Evolutionary conservation across 2,888 invertebrate genomes (phyloP).

Genomic region (Taenaris catops): DNA sequence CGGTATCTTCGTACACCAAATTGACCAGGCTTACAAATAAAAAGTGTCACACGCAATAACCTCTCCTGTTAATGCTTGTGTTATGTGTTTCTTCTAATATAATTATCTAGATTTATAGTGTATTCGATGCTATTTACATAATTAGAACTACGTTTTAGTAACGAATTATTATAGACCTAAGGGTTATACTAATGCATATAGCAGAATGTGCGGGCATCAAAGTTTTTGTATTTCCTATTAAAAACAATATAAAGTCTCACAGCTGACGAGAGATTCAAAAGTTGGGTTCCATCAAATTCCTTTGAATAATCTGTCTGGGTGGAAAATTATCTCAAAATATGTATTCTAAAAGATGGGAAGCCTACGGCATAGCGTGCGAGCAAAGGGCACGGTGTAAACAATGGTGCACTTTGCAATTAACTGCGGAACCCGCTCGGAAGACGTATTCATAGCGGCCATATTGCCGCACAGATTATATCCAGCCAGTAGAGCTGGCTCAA

Average conservation of each 20-base stretch:
- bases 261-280: conserved; percentile 22
- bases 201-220: no score
- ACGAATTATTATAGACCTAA: no score
- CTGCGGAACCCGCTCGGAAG: conserved; percentile 38
- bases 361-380: conserved; percentile 25
- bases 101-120: no score
- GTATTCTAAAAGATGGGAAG: conserved; percentile 26
- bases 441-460: conserved; percentile 21
- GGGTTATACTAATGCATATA: no score
- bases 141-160: no score
- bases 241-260: conserved; percentile 19
- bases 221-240: conserved; percentile 15
- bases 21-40: no score
- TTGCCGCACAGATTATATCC: conserved; percentile 17
- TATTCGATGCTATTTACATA: no score
- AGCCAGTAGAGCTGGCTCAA: conserved; percentile 13
- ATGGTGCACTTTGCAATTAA: conserved; percentile 65
- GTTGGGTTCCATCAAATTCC: conserved; percentile 23
- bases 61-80: no score
- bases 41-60: no score
- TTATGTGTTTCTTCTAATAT: no score
- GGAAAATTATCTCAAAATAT: conserved; percentile 26
- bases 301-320: conserved; percentile 25
- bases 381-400: conserved; percentile 49
- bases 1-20: no score